A percentile compares a stretch with the other conserved stretches of the same genome.
phyloP scores from a whole-genome alignment of 2,797 vertebrate genomes.

The Enteromius unitaeniatus region DNA sequence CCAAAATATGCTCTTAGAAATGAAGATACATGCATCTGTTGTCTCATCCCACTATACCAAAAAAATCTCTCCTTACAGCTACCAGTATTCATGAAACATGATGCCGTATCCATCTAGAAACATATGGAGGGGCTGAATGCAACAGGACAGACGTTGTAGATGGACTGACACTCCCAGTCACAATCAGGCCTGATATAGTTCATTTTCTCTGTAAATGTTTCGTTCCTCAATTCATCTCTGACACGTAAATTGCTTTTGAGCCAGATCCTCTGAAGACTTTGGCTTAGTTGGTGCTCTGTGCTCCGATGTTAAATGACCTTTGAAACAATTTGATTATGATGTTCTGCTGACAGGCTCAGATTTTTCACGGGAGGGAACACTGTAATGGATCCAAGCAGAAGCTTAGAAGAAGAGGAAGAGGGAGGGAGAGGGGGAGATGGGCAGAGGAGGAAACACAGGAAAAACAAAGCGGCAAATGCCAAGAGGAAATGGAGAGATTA shows the following conservation, averaged over 20 bases:
- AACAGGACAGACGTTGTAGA: slow-evolving; percentile 65
- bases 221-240: slow-evolving; percentile 79
- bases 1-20: slow-evolving; percentile 45
- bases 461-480: slow-evolving; percentile 25
- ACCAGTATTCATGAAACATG: slow-evolving; percentile 55
- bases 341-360: slow-evolving; percentile 80
- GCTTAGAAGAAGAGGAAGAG: slow-evolving; percentile 69
- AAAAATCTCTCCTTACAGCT: slow-evolving; percentile 30
- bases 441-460: slow-evolving; percentile 16
- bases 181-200: slow-evolving; percentile 76
- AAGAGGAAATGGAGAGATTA: slow-evolving; percentile 11
- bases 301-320: slow-evolving; percentile 84
- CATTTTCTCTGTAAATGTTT: slow-evolving; percentile 80
- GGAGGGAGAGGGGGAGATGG: slow-evolving; percentile 62
- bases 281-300: slow-evolving; percentile 78
- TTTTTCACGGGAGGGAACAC: slow-evolving; percentile 76
- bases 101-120: slow-evolving; percentile 54
- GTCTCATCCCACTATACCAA: slow-evolving; percentile 29
- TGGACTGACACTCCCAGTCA: slow-evolving; percentile 74
- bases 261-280: slow-evolving; percentile 74
- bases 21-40: slow-evolving; percentile 41
- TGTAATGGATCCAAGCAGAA: slow-evolving; percentile 78
- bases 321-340: slow-evolving; percentile 86
- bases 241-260: slow-evolving; percentile 82
- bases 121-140: slow-evolving; percentile 46